Conservation (phyloP, 2,888 invertebrate genomes). For the Mechanitis mazaeus region DNA sequence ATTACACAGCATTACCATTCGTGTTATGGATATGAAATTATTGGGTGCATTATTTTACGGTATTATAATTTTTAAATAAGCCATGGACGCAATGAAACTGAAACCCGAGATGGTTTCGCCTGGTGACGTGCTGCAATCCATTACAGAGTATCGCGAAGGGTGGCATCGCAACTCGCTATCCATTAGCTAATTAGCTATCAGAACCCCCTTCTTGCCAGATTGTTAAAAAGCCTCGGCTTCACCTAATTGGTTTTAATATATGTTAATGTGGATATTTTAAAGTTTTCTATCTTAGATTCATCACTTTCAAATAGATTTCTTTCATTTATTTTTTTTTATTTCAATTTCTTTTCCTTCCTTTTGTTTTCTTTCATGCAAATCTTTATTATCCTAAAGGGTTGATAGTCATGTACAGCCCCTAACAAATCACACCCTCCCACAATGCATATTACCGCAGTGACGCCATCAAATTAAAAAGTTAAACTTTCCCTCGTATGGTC, state of each 20-base stretch:
- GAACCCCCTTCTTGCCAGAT: slow-evolving; percentile 70
- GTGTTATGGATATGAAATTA: neutral
- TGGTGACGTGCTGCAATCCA: slow-evolving; percentile 68
- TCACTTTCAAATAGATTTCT: too few relatives aligned
- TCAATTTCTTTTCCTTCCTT: too few relatives aligned
- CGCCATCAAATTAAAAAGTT: slow-evolving; percentile 69
- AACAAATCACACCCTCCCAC: slow-evolving; percentile 59
- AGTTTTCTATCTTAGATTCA: neutral
- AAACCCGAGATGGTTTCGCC: slow-evolving; percentile 59
- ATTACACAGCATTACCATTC: too few relatives aligned
- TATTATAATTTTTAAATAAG: slow-evolving; percentile 20
- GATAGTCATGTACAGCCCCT: slow-evolving; percentile 11
- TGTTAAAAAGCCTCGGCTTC: slow-evolving; percentile 49
- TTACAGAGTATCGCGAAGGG: slow-evolving; percentile 44
- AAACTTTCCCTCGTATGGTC: slow-evolving; percentile 48
- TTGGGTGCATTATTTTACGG: slow-evolving; percentile 5
- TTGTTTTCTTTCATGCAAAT: too few relatives aligned
- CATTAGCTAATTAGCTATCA: slow-evolving; percentile 71
- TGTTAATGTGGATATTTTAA: neutral
- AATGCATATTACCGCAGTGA: slow-evolving; percentile 43
- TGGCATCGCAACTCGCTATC: slow-evolving; percentile 39
- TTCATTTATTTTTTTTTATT: too few relatives aligned
- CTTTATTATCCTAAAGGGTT: too few relatives aligned
- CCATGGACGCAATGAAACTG: slow-evolving; percentile 24
- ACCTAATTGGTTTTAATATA: slow-evolving; percentile 55